These are phyloP conservation scores for Saturnia pavonia DNA, from an alignment of 2,888 invertebrate genomes.

Conservation along the genomic window DNA sequence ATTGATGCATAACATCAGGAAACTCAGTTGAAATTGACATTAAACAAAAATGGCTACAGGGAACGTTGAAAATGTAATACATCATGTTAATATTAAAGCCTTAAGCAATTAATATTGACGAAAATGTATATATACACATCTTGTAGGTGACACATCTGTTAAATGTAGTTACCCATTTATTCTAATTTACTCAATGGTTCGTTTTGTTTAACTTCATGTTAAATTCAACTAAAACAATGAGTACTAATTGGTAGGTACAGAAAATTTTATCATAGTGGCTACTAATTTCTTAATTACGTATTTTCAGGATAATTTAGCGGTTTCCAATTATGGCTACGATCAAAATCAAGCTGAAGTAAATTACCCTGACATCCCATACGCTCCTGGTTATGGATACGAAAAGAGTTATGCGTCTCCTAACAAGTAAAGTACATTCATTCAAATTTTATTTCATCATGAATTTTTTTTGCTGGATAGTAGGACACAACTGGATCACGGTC, in stretches of 20 bases:
- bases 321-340: constrained; percentile 54
- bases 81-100: neutral
- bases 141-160: neutral
- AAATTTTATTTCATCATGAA: too few species aligned
- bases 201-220: too few species aligned
- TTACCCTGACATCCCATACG: constrained; percentile 71
- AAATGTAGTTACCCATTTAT: neutral
- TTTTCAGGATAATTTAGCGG: constrained; percentile 58
- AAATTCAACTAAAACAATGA: too few species aligned
- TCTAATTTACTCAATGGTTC: neutral
- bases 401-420: constrained; percentile 50
- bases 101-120: too few species aligned
- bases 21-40: neutral
- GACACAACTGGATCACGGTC: too few species aligned
- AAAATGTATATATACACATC: too few species aligned
- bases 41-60: constrained; percentile 8
- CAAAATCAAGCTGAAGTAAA: constrained; percentile 56
- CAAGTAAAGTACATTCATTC: constrained; percentile 42
- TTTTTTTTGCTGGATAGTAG: too few species aligned
- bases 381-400: constrained; percentile 68
- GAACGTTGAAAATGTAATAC: neutral
- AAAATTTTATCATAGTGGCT: neutral
- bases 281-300: constrained; percentile 6
- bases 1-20: neutral
- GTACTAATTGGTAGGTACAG: neutral